A percentile compares a stretch with the other conserved stretches of the same genome.
These are phyloP conservation scores for Eurystomus gularis DNA, from an alignment of 2,113 vertebrate species.

Conservation along the genomic window DNA sequence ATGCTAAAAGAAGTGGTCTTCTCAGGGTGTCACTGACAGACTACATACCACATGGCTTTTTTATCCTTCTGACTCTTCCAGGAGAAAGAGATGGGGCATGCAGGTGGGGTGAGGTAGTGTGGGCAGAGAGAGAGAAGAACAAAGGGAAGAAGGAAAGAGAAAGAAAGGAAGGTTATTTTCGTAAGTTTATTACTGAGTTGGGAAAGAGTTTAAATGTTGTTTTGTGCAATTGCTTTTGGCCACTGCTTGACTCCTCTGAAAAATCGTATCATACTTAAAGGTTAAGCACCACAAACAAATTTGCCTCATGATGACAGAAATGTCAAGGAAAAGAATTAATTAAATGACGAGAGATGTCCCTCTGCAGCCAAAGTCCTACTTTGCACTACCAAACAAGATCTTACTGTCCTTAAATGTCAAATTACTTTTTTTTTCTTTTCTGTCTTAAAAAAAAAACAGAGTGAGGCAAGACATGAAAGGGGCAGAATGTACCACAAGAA, in stretches of 20 bases:
- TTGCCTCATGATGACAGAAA: conserved; percentile 61
- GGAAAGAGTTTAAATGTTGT: neutral
- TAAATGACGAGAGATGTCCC: conserved; percentile 16
- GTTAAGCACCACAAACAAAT: conserved; percentile 65
- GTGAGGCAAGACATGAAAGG: neutral
- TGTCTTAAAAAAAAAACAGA: neutral
- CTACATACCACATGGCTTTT: neutral
- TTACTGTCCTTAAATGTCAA: conserved; percentile 48
- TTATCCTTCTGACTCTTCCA: neutral
- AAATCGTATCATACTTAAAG: conserved; percentile 51
- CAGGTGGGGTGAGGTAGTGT: fast-evolving
- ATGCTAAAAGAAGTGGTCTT: neutral
- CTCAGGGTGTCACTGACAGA: neutral
- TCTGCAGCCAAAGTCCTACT: conserved; percentile 25
- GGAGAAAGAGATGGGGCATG: neutral
- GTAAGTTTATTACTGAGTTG: neutral
- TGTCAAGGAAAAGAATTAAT: conserved; percentile 57
- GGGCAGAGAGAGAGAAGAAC: too few relatives aligned
- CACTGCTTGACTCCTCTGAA: conserved; percentile 34
- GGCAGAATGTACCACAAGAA: neutral
- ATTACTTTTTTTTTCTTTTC: neutral
- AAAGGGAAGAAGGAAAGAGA: neutral
- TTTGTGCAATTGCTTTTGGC: neutral
- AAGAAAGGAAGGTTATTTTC: neutral
- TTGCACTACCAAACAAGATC: conserved; percentile 33